Conservation (phyloP, 2,888 invertebrate species). For the Pegoplata infirma region DNA sequence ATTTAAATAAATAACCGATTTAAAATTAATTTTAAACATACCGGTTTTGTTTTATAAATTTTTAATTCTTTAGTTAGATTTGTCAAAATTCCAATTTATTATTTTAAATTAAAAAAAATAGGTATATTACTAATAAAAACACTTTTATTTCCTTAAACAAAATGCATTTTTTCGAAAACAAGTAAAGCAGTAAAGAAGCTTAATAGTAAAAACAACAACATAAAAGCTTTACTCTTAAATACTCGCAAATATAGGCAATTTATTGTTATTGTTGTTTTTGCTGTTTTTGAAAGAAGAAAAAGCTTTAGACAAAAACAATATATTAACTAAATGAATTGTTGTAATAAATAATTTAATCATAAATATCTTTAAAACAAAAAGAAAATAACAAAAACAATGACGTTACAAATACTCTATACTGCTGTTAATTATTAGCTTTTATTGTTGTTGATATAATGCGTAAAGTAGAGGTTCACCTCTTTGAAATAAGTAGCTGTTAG, state of each 20-base stretch:
- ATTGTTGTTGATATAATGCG: constrained; percentile 4
- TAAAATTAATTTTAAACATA: too few relatives aligned
- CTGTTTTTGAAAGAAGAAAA: constrained; percentile 15
- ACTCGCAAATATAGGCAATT: neutral
- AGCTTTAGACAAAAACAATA: constrained; percentile 23
- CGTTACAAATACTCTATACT: constrained; percentile 10
- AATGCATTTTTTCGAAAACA: constrained; percentile 43
- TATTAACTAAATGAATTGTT: neutral
- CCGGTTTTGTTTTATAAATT: neutral
- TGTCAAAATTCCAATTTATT: constrained; percentile 15
- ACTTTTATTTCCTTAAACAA: constrained; percentile 56
- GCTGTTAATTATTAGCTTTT: constrained; percentile 1
- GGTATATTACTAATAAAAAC: constrained; percentile 2
- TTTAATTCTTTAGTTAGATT: constrained; percentile 3
- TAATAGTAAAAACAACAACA: neutral
- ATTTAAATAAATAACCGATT: neutral
- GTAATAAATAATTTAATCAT: constrained; percentile 7
- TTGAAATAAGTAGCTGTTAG: too few relatives aligned
- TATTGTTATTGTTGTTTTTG: neutral
- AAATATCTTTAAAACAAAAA: constrained; percentile 10
- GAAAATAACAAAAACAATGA: constrained; percentile 18
- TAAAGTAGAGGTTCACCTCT: neutral
- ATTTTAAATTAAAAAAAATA: neutral
- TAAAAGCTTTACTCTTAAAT: constrained; percentile 28
- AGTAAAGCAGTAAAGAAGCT: neutral